A percentile compares a stretch with the other conserved stretches of the same genome.
phyloP scores from a whole-genome alignment of 2,888 invertebrate genomes.

The Falcaria lacertinaria region DNA sequence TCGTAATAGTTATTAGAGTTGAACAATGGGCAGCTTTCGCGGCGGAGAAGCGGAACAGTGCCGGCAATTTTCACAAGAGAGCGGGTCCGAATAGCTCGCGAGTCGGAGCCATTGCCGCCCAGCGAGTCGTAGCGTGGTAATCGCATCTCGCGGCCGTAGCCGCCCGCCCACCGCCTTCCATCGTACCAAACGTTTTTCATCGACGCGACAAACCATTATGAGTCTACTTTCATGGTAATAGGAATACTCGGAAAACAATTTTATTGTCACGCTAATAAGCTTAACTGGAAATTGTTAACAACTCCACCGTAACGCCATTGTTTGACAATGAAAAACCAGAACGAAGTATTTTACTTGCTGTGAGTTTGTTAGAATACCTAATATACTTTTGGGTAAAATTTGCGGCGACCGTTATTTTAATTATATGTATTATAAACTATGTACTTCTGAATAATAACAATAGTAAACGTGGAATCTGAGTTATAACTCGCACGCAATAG shows the following conservation, averaged over 20 bases:
- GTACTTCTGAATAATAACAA: no score
- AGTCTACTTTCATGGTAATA: conserved; percentile 71
- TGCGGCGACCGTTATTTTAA: no score
- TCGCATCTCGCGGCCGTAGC: conserved; percentile 76
- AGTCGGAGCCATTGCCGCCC: conserved; percentile 76
- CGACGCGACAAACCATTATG: conserved; percentile 74
- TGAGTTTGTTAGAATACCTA: no score
- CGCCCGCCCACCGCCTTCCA: conserved; percentile 21
- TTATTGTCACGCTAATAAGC: conserved; percentile 51
- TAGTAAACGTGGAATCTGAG: no score
- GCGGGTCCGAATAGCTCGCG: conserved; percentile 57
- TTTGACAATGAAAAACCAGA: no score
- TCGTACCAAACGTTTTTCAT: conserved; percentile 37
- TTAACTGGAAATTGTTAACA: conserved; percentile 38
- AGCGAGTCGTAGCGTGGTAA: conserved; percentile 84
- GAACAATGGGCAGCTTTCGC: conserved; percentile 69
- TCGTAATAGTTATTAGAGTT: conserved; percentile 73
- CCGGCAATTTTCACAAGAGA: conserved; percentile 73
- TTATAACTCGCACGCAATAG: no score
- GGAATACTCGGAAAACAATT: conserved; percentile 45
- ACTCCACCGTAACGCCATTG: no score
- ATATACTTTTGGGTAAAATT: no score
- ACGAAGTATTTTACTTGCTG: conserved; percentile 8
- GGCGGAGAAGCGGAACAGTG: conserved; percentile 65
- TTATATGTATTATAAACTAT: no score